A percentile compares a stretch with the other conserved stretches of the same genome.
Conservation (phyloP, 1,140 invertebrate genomes). For the Drosophila ambigua region DNA sequence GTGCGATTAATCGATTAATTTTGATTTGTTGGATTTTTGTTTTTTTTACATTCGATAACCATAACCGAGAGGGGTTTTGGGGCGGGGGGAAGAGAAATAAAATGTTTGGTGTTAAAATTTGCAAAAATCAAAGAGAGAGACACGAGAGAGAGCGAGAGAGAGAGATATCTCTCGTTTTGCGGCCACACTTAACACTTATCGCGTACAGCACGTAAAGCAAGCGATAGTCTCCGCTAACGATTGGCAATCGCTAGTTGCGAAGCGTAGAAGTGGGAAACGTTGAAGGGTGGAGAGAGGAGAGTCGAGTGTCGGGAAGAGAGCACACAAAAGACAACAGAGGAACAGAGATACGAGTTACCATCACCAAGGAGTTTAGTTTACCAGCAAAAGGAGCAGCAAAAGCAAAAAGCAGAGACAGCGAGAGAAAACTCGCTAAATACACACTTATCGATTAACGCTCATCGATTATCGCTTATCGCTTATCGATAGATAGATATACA, state of each 20-base stretch:
- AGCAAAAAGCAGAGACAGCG: conserved; percentile 13
- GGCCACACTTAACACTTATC: no score
- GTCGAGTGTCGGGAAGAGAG: not conserved
- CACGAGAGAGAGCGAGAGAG: conserved; percentile 43
- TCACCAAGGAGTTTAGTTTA: conserved; percentile 57
- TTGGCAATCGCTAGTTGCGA: conserved; percentile 7
- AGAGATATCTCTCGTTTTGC: conserved; percentile 5
- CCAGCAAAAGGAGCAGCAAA: conserved; percentile 10
- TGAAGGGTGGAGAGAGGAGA: no score
- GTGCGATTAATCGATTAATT: conserved; percentile 79
- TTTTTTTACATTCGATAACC: conserved; percentile 67
- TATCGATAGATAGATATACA: conserved; percentile 7
- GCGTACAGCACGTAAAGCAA: no score
- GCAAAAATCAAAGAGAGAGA: conserved; percentile 33
- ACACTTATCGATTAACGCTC: not conserved
- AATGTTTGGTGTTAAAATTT: conserved; percentile 53
- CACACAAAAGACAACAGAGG: conserved; percentile 20
- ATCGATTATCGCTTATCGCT: not conserved
- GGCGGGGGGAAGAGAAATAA: conserved; percentile 64
- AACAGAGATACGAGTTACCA: conserved; percentile 5
- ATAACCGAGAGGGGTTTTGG: conserved; percentile 56
- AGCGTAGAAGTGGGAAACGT: no score
- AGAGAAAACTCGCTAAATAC: conserved; percentile 11
- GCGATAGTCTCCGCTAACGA: conserved; percentile 2
- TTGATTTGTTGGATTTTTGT: conserved; percentile 5